Conservation (phyloP, 2,797 vertebrate species). For the Delichon dasypus region DNA sequence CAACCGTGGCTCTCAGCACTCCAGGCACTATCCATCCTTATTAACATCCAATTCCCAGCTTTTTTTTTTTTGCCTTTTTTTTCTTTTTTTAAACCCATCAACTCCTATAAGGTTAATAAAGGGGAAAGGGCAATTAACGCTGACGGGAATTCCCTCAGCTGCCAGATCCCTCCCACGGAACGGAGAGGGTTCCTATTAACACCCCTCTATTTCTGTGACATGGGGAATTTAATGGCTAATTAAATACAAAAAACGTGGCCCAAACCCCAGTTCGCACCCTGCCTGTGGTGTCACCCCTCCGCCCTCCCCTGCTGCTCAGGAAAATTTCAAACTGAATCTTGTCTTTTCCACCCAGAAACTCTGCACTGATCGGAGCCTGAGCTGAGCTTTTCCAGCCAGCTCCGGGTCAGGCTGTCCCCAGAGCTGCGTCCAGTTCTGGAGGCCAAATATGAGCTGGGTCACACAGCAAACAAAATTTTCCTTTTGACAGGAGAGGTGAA, state of each 20-base stretch:
- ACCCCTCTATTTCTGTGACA: background rate
- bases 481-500: background rate
- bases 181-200: background rate
- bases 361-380: background rate
- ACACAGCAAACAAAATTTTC: background rate
- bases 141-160: background rate
- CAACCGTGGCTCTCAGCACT: background rate
- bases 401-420: background rate
- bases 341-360: background rate
- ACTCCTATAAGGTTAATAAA: background rate
- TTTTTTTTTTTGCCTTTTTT: too few relatives aligned
- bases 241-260: background rate
- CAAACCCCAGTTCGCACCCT: background rate
- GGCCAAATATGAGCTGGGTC: background rate
- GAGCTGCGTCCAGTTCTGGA: background rate
- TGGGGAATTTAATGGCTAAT: background rate
- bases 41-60: background rate
- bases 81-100: background rate
- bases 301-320: background rate
- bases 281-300: rapidly evolving
- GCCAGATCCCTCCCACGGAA: background rate
- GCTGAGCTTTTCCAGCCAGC: background rate
- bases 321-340: background rate
- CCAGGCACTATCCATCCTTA: background rate
- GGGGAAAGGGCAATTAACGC: background rate